Evolutionary conservation across 2,797 vertebrate genomes (phyloP).

Genomic region (Myiotriccus ornatus): DNA sequence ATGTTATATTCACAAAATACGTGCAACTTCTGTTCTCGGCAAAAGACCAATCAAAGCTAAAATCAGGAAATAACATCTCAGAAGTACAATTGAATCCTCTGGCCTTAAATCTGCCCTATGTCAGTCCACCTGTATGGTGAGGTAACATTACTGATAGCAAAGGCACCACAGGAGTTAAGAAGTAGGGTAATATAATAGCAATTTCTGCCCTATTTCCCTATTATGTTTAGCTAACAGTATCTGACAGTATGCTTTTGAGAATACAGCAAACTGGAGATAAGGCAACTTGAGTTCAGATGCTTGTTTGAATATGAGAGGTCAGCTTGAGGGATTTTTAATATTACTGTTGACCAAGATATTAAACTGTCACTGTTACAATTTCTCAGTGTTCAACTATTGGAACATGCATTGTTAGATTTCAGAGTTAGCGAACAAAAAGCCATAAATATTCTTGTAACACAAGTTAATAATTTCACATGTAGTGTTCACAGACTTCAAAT

Average conservation of each 20-base stretch:
- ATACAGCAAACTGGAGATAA: not conserved
- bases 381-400: not conserved
- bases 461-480: not conserved
- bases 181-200: not conserved
- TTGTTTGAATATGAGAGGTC: not conserved
- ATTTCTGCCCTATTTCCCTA: not conserved
- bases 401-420: not conserved
- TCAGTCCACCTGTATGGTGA: not conserved
- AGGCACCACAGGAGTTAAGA: not conserved
- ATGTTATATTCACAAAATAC: not conserved
- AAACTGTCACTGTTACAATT: not conserved
- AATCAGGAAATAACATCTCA: not conserved
- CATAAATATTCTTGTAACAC: not conserved
- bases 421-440: not conserved
- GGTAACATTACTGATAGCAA: not conserved
- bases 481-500: conserved; percentile 1
- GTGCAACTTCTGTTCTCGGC: not conserved
- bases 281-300: fast-evolving
- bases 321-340: not conserved
- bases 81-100: not conserved
- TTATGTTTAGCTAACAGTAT: not conserved
- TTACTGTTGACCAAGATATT: not conserved
- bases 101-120: not conserved
- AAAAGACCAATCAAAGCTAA: not conserved
- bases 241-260: not conserved